phyloP scores from a whole-genome alignment of 2,797 vertebrate species.

The Bucorvus abyssinicus region DNA sequence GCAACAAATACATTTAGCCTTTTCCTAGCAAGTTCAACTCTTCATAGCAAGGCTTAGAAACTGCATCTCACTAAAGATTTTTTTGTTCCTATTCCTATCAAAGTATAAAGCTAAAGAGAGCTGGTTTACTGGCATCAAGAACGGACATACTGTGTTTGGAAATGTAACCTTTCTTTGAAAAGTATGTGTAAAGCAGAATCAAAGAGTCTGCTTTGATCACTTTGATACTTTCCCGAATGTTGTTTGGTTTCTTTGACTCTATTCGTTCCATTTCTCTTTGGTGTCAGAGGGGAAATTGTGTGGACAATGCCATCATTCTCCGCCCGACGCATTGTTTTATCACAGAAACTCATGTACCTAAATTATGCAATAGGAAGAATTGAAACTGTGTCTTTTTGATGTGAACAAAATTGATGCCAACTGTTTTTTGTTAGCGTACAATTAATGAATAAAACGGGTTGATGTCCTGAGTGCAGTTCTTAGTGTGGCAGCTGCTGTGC shows the following conservation, averaged over 20 bases:
- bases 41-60: conserved; percentile 3
- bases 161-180: conserved; percentile 36
- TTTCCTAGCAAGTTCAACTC: neutral
- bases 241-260: neutral
- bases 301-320: conserved; percentile 30
- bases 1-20: conserved; percentile 7
- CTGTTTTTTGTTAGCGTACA: neutral
- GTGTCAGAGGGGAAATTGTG: conserved; percentile 28
- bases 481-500: neutral
- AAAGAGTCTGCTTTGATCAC: conserved; percentile 52
- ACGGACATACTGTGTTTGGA: neutral
- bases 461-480: neutral
- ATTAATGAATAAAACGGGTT: neutral
- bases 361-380: conserved; percentile 49
- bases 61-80: neutral
- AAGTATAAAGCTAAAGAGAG: neutral
- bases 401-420: conserved; percentile 22
- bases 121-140: neutral
- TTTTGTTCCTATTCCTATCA: neutral
- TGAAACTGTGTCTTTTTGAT: neutral
- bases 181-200: neutral
- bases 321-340: neutral
- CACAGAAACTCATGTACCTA: conserved; percentile 8
- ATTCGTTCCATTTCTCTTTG: conserved; percentile 10
- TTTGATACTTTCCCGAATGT: conserved; percentile 29